Evolutionary conservation across 2,888 invertebrate species (phyloP).

Genomic region (Bruchidius siliquastri): DNA sequence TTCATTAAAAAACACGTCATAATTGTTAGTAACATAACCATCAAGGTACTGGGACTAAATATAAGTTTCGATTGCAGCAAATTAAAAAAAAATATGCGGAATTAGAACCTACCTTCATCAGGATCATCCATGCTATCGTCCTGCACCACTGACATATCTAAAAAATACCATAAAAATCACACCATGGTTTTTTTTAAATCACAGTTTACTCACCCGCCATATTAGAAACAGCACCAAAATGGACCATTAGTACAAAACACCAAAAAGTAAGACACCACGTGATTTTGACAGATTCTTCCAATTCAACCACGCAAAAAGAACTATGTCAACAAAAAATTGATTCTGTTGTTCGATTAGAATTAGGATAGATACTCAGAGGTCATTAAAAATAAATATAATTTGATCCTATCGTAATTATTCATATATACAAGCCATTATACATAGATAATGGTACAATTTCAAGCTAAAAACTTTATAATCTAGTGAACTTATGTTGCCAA

Average conservation of each 20-base stretch:
- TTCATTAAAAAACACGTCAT: not conserved
- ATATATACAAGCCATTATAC: no score
- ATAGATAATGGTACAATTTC: no score
- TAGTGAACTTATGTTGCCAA: no score
- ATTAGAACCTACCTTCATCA: conserved; percentile 43
- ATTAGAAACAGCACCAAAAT: conserved; percentile 46
- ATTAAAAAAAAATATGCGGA: not conserved
- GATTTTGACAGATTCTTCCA: not conserved
- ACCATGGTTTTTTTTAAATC: conserved; percentile 16
- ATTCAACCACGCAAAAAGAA: not conserved
- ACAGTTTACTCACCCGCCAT: conserved; percentile 46
- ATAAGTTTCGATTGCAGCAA: not conserved
- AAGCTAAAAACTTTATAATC: no score
- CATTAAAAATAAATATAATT: no score
- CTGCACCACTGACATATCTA: conserved; percentile 43
- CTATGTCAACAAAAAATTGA: no score
- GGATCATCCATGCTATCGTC: conserved; percentile 41
- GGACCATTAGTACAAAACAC: conserved; percentile 10
- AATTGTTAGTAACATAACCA: not conserved
- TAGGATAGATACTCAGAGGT: no score
- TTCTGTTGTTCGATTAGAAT: no score
- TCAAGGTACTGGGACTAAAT: not conserved
- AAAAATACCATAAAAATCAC: conserved; percentile 31
- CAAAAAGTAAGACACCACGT: not conserved
- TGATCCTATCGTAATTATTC: no score